phyloP scores from a whole-genome alignment of 2,797 vertebrate species.

The Adelosebastes latens region DNA sequence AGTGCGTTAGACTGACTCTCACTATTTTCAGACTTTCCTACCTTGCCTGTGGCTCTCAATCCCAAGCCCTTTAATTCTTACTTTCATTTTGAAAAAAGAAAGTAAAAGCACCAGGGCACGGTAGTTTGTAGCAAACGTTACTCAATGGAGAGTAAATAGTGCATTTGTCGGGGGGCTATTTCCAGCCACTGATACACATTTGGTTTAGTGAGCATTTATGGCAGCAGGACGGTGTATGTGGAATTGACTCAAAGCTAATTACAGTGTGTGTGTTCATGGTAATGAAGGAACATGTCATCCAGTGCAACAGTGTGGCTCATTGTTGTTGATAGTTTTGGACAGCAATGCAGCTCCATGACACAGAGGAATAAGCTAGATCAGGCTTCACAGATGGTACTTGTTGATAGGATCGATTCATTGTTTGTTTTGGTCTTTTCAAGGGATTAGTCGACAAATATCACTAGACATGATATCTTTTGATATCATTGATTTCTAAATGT shows the following conservation, averaged over 20 bases:
- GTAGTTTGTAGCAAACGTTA: not conserved
- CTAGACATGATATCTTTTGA: not conserved
- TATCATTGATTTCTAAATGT: not conserved
- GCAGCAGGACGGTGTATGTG: not conserved
- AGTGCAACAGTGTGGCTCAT: not conserved
- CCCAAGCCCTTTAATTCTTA: not conserved
- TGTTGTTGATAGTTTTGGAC: not conserved
- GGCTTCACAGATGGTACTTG: not conserved
- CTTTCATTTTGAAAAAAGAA: not conserved
- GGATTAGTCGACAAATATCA: not conserved
- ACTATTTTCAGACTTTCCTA: not conserved
- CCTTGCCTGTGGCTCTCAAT: not conserved
- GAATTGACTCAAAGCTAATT: not conserved
- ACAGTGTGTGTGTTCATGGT: not conserved
- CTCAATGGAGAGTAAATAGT: not conserved
- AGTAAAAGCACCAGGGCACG: not conserved
- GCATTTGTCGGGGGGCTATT: not conserved
- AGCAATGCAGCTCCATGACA: not conserved
- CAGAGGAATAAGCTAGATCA: not conserved
- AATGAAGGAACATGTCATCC: not conserved
- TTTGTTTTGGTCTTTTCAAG: not conserved
- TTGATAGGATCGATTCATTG: not conserved
- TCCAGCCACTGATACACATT: not conserved
- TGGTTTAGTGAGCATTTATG: not conserved
- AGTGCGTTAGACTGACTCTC: too few relatives aligned